Base-by-base conservation (phyloP, 2,888 invertebrate genomes). In the Tanytarsus gracilentus region DNA sequence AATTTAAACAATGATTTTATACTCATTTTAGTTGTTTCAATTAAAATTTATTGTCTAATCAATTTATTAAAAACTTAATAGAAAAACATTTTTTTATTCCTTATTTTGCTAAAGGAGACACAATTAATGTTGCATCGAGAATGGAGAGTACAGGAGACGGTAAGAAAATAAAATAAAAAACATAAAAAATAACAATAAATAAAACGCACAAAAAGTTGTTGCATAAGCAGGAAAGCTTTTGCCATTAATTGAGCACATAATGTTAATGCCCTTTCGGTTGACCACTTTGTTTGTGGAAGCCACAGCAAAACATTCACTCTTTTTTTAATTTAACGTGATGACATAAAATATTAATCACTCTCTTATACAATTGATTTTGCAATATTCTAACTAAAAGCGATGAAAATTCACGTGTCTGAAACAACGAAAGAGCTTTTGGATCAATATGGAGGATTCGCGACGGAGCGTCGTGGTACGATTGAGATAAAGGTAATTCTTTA, bases 91-190 rank as follows among this genome's bases (percentile, higher is more conserved):
- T 48, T 30, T 14, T 9, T 23, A 18, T n/a, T n/a, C 14, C n/a
- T 25, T 52, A 18, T 27, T 50, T 25, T 14, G 11, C 18, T 18
- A 16, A 7, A 55, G 79, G 81, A 0, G 81, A 81, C 66, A 80
- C 81, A 3, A 81, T 83, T 61, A 83, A 83, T 66, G 81, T 81
- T 0, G 82, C 82, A 1, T 79, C 81, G 51, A 71, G 83, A 51
- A 83, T 83, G 82, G 82, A 83, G 68, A 79, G 77, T 48, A 77
- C 77, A 0, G 79, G 80, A 1, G 77, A 78, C 72, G 72, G 77
- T 76, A 21, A 16, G 48, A 18, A 18, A 16, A 48, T 21, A 11
- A 18, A 48, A 48, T 14, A 62, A 18, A 27, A 11, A 7, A 25
- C n/a, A 36, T 11, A 51, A 21, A 6, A 36, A 56, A 14, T n/a